Base-by-base conservation (phyloP, 2,797 vertebrate species). In the Natrix natrix region DNA sequence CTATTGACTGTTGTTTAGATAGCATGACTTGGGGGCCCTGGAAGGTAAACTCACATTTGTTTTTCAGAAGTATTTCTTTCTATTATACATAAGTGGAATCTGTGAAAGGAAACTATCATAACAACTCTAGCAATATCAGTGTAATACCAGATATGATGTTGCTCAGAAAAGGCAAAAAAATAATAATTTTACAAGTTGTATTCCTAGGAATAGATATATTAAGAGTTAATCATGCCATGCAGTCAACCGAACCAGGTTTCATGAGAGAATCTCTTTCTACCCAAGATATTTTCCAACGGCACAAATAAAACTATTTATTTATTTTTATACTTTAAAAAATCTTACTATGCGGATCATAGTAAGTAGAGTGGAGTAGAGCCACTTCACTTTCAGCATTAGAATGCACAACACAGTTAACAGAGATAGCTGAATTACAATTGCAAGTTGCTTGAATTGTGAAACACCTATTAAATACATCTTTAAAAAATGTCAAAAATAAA, bases 31-130 rank as follows among this genome's bases (percentile, higher is more conserved):
- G 56, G 48, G 66, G 10, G 3, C 61, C 7, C 55, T 48, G 8
- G 54, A 91, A 17, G 10, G 28, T 86, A 32, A 78, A 52, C 48
- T 89, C 11, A 89, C 8, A n/a, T 17, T 26, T 57, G 3, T 13
- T 2, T n/a, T 61, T 32, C 57, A 43, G 8, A 90, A 48, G 5
- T 57, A 91, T 22, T 83, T 88, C 4, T 22, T 37, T 59, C 52
- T 54, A 90, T 56, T 52, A 93, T 92, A 94, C 55, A 87, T 22
- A 91, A 26, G 32, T 94, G 92, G 90, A 66, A 66, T 57, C 12
- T 48, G 28, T 74, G 16, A 74, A 69, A 54, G 59, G 66, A 83
- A 48, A 69, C 14, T 22, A 63, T 26, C 26, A 6, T 13, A 92
- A 92, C 20, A 13, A 20, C 24, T 86, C 17, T n/a, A 91, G 48